Evolutionary conservation across 2,113 vertebrate genomes (phyloP), one percentile per base, ranked within the genome.

Genomic region (Triplophysa siluroides): DNA sequence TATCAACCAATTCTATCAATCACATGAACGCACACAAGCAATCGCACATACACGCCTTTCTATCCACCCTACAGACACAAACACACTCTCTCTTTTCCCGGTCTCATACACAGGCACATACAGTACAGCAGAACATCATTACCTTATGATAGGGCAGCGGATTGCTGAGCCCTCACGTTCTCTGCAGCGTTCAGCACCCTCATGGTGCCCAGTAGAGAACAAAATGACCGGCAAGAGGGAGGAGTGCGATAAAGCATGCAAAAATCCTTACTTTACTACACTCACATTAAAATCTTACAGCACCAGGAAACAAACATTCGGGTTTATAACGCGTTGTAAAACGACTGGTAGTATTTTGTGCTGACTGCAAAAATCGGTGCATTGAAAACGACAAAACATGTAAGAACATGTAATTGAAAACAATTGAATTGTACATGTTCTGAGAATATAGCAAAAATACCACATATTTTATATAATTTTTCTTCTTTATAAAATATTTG

Each of bases 141-240:
- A 81, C 81, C 79, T 79, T 78, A 19, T 47, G 79, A 79, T 72
- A 81, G 83, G 66, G 56, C 78, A 33, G 62, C 62, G n/a, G 64
- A 63, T 43, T 72, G 54, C 70, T 65, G 71, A 69, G 43, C 70
- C 33, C 62, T 72, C 78, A 50, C 73, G 63, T 70, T 76, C 62
- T 67, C 43, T 81, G 74, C 68, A 58, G 74, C 67, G 61, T 70
- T 83, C 47, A 71, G 72, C 66, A 69, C 64, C 41, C 50, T 38
- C 33, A 38, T 64, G 45, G 66, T 78, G 78, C 78, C 73, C 76
- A 78, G 78, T 41, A 80, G 33, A 83, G 78, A 78, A 85, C 78
- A 73, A 70, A 64, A 85, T 76, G 75, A 82, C 67, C 16, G 68
- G 61, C 52, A 60, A 29, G 33, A 38, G 66, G 64, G 63, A 68